phyloP scores from a whole-genome alignment of 2,797 vertebrate genomes.

The Sebastes matsubarae region DNA sequence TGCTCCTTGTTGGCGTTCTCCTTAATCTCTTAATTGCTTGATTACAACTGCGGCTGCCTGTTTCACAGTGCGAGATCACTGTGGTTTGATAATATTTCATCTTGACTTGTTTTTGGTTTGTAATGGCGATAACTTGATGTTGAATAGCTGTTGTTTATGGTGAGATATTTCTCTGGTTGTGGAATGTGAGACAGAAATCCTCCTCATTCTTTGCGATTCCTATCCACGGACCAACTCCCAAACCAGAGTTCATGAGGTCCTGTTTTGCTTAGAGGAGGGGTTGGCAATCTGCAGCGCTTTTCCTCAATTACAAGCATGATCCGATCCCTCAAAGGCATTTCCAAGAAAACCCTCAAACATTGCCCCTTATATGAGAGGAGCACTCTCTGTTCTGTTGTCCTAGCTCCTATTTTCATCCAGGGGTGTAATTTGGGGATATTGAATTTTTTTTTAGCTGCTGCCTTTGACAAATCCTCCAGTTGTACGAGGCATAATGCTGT shows the following conservation, averaged over 20 bases:
- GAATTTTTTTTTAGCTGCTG: constrained; percentile 24
- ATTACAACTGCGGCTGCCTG: constrained; percentile 1
- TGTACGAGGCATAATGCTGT: neutral
- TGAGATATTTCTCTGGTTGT: constrained; percentile 25
- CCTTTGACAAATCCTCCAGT: constrained; percentile 25
- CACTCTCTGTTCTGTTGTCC: constrained; percentile 24
- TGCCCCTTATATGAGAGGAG: constrained; percentile 33
- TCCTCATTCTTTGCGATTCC: constrained; percentile 45
- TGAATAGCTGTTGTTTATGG: neutral
- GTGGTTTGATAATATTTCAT: constrained; percentile 1
- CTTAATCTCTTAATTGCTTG: constrained; percentile 38
- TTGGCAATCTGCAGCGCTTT: constrained; percentile 51
- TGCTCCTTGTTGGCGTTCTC: constrained; percentile 4
- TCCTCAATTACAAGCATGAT: constrained; percentile 67
- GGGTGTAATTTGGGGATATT: constrained; percentile 55
- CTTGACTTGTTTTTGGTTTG: constrained; percentile 5
- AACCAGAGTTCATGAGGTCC: constrained; percentile 63
- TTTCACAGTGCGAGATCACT: constrained; percentile 9
- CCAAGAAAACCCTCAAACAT: constrained; percentile 54
- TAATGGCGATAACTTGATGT: neutral
- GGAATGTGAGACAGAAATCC: constrained; percentile 51
- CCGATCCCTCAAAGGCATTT: constrained; percentile 61
- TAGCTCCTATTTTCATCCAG: constrained; percentile 48
- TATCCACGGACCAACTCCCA: constrained; percentile 55
- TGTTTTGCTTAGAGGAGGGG: constrained; percentile 46